Conservation (phyloP, 2,797 vertebrate genomes). For the Gastrophryne carolinensis region DNA sequence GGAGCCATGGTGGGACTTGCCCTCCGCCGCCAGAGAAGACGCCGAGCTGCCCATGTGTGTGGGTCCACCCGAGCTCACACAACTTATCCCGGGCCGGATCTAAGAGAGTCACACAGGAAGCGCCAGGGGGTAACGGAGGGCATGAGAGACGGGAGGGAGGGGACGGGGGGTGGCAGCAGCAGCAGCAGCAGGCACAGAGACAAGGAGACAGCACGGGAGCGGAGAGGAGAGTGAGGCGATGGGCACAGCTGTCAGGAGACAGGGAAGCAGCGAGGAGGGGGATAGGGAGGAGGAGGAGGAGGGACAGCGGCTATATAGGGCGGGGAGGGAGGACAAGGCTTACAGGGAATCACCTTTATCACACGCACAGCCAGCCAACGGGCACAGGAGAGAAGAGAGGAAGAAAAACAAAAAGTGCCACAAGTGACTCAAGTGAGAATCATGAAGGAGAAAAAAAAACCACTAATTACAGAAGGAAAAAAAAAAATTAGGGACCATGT, state of each 20-base stretch:
- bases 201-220: slow-evolving; percentile 52
- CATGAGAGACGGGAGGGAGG: slow-evolving; percentile 52
- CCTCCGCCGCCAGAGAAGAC: slow-evolving; percentile 91
- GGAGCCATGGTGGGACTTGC: slow-evolving; percentile 93
- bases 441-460: background rate
- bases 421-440: background rate
- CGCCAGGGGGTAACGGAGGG: slow-evolving; percentile 55
- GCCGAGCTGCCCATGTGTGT: slow-evolving; percentile 94
- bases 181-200: slow-evolving; percentile 51
- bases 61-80: slow-evolving; percentile 56
- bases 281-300: too few species aligned
- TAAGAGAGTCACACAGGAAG: slow-evolving; percentile 54
- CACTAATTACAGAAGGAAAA: background rate
- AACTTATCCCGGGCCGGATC: slow-evolving; percentile 68
- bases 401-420: background rate
- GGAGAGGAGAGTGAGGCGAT: background rate
- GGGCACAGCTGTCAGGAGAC: slow-evolving; percentile 26
- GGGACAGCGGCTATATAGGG: background rate
- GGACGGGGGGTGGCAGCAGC: slow-evolving; percentile 61
- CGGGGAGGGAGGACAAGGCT: background rate
- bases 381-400: background rate
- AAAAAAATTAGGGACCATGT: background rate
- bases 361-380: background rate
- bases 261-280: background rate
- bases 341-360: slow-evolving; percentile 18